phyloP scores from a whole-genome alignment of 2,113 vertebrate genomes.

The Ceyx cyanopectus region DNA sequence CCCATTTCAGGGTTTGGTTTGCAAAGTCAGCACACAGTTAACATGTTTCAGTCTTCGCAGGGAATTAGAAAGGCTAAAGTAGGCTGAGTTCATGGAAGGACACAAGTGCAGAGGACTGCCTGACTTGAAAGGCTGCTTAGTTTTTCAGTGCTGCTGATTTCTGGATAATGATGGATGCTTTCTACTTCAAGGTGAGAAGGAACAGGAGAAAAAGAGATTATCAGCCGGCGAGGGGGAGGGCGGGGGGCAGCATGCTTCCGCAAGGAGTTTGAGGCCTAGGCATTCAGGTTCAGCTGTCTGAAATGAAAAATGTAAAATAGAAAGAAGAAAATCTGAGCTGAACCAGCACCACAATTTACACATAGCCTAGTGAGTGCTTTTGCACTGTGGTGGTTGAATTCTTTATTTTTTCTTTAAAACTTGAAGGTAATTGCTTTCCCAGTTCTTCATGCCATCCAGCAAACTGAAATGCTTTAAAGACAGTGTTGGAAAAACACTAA shows the following conservation, averaged over 20 bases:
- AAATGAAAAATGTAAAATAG: not conserved
- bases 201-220: not conserved
- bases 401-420: not conserved
- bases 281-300: not conserved
- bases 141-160: slow-evolving; percentile 13
- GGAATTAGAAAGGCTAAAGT: slow-evolving; percentile 49
- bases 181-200: slow-evolving; percentile 12
- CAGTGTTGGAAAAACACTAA: not conserved
- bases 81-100: slow-evolving; percentile 40
- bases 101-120: not conserved
- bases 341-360: not conserved
- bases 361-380: not conserved
- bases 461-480: slow-evolving; percentile 9
- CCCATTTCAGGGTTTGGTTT: not conserved
- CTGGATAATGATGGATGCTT: not conserved
- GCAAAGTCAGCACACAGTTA: slow-evolving; percentile 31
- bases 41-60: not conserved
- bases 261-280: not conserved
- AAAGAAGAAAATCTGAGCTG: not conserved
- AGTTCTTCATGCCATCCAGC: not conserved
- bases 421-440: not conserved
- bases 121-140: slow-evolving; percentile 8
- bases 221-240: not conserved
- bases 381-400: not conserved
- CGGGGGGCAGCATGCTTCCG: not conserved